Percentiles rank a stretch among this genome's conserved stretches.
phyloP scores from a whole-genome alignment of 1,140 invertebrate genomes.

The Globodera rostochiensis region DNA sequence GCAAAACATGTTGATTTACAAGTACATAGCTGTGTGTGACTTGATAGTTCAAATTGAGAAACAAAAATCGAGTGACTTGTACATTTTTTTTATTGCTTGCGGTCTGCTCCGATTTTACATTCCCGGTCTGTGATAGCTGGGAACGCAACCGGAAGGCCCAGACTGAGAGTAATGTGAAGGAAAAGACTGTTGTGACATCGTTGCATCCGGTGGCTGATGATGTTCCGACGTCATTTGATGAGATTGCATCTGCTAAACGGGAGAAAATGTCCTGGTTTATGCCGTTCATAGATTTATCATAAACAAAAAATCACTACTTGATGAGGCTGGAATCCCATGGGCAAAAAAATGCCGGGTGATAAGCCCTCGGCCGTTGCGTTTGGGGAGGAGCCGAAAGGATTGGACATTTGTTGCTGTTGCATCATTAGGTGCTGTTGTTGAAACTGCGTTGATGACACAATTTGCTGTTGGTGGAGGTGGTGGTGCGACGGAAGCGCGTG shows the following conservation, averaged over 20 bases:
- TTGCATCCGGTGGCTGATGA: not conserved
- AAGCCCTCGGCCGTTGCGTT: not conserved
- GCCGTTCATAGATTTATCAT: too few relatives aligned
- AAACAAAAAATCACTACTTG: not conserved
- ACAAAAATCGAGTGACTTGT: too few relatives aligned
- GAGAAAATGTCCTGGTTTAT: not conserved
- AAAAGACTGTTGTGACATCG: not conserved
- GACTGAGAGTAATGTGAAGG: not conserved
- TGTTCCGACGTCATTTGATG: not conserved
- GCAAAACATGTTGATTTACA: too few relatives aligned
- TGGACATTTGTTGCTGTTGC: slow-evolving; percentile 6
- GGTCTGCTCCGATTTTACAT: too few relatives aligned
- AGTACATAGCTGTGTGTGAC: too few relatives aligned
- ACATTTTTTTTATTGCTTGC: too few relatives aligned
- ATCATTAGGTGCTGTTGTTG: slow-evolving; percentile 4
- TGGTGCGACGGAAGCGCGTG: not conserved
- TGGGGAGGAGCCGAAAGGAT: not conserved
- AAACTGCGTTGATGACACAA: not conserved
- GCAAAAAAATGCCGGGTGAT: not conserved
- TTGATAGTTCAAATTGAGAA: too few relatives aligned
- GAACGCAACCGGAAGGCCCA: not conserved
- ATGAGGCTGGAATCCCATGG: not conserved
- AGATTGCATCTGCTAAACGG: not conserved
- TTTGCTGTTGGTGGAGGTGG: not conserved
- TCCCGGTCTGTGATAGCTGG: not conserved